Evolutionary conservation across 1,140 invertebrate species (phyloP).

Genomic region (Drosophila bocqueti): DNA sequence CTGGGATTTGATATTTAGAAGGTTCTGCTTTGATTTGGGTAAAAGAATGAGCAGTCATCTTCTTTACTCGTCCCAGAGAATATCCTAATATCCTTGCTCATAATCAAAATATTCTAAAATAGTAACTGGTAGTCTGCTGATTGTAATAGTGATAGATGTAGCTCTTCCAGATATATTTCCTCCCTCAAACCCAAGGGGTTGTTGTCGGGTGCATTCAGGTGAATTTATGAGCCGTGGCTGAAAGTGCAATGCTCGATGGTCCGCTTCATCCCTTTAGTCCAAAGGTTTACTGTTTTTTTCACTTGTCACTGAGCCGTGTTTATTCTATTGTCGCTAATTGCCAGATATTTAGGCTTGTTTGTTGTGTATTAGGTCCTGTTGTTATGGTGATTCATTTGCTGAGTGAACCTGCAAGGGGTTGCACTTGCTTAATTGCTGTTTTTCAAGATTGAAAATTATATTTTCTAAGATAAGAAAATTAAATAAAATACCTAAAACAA

Average conservation of each 20-base stretch:
- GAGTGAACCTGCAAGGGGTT: slow-evolving; percentile 48
- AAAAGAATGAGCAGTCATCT: slow-evolving; percentile 14
- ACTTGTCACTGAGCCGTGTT: slow-evolving; percentile 54
- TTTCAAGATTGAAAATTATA: not conserved
- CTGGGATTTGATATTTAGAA: slow-evolving; percentile 26
- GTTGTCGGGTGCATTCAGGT: slow-evolving; percentile 53
- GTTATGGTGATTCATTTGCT: slow-evolving; percentile 68
- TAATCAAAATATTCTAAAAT: too few species aligned
- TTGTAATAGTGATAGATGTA: not conserved
- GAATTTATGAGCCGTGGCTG: slow-evolving; percentile 75
- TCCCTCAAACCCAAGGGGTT: slow-evolving; percentile 13
- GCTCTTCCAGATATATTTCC: not conserved
- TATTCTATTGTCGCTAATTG: slow-evolving; percentile 79
- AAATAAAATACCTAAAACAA: too few species aligned
- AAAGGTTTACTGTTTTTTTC: slow-evolving; percentile 27
- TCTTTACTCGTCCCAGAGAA: not conserved
- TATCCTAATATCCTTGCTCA: not conserved
- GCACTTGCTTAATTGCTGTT: slow-evolving; percentile 31
- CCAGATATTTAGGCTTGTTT: slow-evolving; percentile 63
- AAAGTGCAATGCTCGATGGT: slow-evolving; percentile 64
- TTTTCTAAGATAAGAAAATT: not conserved
- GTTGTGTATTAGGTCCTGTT: slow-evolving; percentile 47
- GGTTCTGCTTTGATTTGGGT: slow-evolving; percentile 9
- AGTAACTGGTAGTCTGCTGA: not conserved
- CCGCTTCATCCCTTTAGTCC: slow-evolving; percentile 7